A percentile compares a stretch with the other conserved stretches of the same genome.
Conservation (phyloP, 1,140 invertebrate genomes). For the Camponotus pennsylvanicus region DNA sequence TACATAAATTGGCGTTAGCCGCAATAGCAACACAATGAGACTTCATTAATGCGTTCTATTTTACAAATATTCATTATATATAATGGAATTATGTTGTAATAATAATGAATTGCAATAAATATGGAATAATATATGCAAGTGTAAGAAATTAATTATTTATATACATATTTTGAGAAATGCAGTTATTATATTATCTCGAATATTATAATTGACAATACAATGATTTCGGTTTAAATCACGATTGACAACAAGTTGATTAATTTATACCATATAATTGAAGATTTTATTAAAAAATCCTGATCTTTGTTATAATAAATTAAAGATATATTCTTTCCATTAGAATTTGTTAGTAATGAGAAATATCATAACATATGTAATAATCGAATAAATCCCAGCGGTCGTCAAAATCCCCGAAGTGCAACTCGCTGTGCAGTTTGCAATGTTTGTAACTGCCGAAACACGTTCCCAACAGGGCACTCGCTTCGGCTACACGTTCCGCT, state of each 20-base stretch:
- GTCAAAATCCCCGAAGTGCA: slow-evolving; percentile 50
- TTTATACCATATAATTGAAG: not conserved
- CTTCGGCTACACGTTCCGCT: slow-evolving; percentile 1
- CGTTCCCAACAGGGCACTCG: slow-evolving; percentile 50
- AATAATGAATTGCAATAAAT: slow-evolving; percentile 1
- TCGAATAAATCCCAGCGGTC: slow-evolving; percentile 41
- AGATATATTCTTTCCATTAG: not conserved
- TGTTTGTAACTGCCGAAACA: slow-evolving; percentile 25
- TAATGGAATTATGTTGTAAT: slow-evolving; percentile 13
- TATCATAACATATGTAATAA: slow-evolving; percentile 49
- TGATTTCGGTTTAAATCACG: not conserved
- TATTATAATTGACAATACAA: slow-evolving; percentile 6
- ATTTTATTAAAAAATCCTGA: not conserved
- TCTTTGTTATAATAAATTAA: not conserved
- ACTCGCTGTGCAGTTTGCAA: slow-evolving; percentile 14
- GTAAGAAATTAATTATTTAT: slow-evolving; percentile 15
- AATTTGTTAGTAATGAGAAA: slow-evolving; percentile 24
- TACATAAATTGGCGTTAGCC: slow-evolving; percentile 5
- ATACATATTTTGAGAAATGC: not conserved
- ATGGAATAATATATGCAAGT: slow-evolving; percentile 1
- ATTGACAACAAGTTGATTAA: not conserved
- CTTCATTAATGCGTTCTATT: slow-evolving; percentile 25
- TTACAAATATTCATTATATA: not conserved
- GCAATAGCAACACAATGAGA: slow-evolving; percentile 3
- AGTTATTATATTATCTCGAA: slow-evolving; percentile 12